Base-by-base conservation (phyloP, 2,113 vertebrate species). In the Gila orcuttii region DNA sequence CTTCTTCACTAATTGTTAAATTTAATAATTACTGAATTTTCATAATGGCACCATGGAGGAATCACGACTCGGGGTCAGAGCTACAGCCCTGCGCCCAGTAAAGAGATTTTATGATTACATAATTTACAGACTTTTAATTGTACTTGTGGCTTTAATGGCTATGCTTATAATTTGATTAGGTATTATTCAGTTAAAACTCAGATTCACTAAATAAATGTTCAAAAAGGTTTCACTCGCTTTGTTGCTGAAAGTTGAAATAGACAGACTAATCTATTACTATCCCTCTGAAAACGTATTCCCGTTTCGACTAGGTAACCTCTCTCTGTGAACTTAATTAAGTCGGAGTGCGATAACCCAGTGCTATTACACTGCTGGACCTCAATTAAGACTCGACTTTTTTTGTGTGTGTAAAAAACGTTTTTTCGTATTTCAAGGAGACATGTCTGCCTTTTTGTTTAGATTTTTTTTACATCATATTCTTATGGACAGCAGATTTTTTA, bases 301-400 rank as follows among this genome's bases (percentile, higher is more conserved):
- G 6, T 52, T 82, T 36, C 47, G 25, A 68, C 25, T 28, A 50
- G 15, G 62, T 69, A 69, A 82, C 64, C 45, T 82, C 45, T 52
- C 6, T 64, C 11, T 15, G 5, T 82, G 80, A 69, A 69, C 80
- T 36, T 55, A 82, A 82, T 55, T 68, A 82, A 82, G n/a, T n/a
- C 11, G 1, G 11, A 82, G 4, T 33, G 45, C 7, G 19, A 82
- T 69, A 82, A 64, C n/a, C 33, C n/a, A 23, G 45, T 1, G 19
- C 17, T n/a, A 31, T 69, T 82, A 82, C 45, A 55, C 45, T 52
- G 11, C 42, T 82, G 42, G 28, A 52, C 19, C 80, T 69, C 60
- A 55, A 36, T 82, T 52, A 69, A 47, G 62, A 82, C 19, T 81
- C 2, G 0, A 23, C 33, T 7, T 73, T 42, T 23, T 39, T 39